Evolutionary conservation across 1,140 invertebrate species (phyloP), one percentile per base, ranked within the genome.

Genomic region (Armadillidium nasatum): DNA sequence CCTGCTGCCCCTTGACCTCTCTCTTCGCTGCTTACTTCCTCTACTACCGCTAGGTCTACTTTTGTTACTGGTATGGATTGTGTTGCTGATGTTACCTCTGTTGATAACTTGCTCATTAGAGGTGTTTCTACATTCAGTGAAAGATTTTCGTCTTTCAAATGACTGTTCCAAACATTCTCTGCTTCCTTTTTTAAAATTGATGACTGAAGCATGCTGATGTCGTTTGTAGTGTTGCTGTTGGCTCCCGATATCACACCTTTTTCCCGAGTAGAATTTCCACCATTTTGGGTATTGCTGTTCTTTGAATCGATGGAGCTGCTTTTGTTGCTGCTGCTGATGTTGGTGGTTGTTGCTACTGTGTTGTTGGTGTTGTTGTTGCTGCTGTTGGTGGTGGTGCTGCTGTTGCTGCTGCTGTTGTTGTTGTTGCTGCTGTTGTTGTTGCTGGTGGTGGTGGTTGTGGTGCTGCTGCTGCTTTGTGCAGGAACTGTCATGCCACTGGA

Each of bases 401-500:
- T 74, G 10, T 71, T 71, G 73, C 13, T 15, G 44, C 43, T 73
- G 50, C 19, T 74, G 78, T 45, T 77, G 75, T 43, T 74, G 7
- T 45, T 44, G 44, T 43, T 78, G 78, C n/a, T 75, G 22, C 10
- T 77, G 78, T 60, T 74, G 72, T 19, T 76, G 72, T 45, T 79
- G 60, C n/a, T 70, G 72, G n/a, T 77, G 73, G 19, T 78, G 73
- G 10, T 68, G 44, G 10, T 77, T 67, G 0, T 54, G 50, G 3
- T 21, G 73, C 46, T 44, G 46, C 15, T 66, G 73, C 10, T 74
- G 50, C 19, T 60, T 54, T 60, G 50, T 9, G 33, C 19, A 22
- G 73, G 46, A 19, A 76, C 73, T 69, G 46, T 75, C 70, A 68
- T 75, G 75, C 75, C 80, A 77, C 77, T 81, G 78, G 77, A 78